Conservation (phyloP, 2,113 vertebrate genomes). For the Mustelus asterias region DNA sequence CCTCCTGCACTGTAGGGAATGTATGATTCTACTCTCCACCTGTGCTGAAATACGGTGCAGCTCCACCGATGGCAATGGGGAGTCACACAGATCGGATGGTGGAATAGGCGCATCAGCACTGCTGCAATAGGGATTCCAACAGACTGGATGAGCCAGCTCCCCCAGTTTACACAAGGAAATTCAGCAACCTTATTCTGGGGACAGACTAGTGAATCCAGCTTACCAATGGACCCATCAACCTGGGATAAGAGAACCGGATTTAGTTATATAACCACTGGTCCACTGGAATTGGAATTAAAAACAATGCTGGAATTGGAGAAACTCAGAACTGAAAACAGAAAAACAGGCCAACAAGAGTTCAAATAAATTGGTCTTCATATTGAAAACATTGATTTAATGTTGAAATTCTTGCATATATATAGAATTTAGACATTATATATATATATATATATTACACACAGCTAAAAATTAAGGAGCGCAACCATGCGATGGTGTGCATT, state of each 20-base stretch:
- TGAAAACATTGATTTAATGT: background rate
- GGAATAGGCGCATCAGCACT: background rate
- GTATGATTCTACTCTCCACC: background rate
- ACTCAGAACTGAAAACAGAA: background rate
- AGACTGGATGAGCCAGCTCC: background rate
- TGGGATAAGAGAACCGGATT: background rate
- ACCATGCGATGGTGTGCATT: background rate
- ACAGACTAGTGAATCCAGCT: background rate
- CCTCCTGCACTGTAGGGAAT: too few relatives aligned
- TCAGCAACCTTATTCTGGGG: background rate
- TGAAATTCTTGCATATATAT: too few relatives aligned
- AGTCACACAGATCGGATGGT: background rate
- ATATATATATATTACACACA: too few relatives aligned
- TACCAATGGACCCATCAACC: background rate
- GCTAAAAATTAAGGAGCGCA: background rate
- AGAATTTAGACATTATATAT: too few relatives aligned
- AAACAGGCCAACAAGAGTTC: background rate
- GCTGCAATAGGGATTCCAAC: background rate
- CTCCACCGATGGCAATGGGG: background rate
- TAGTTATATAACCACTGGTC: background rate
- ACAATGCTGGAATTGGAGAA: background rate
- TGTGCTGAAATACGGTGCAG: background rate
- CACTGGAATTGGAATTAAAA: background rate
- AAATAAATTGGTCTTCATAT: background rate
- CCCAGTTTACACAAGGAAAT: background rate